Base-by-base conservation (phyloP, 2,888 invertebrate species). In the Fragum whitleyi region DNA sequence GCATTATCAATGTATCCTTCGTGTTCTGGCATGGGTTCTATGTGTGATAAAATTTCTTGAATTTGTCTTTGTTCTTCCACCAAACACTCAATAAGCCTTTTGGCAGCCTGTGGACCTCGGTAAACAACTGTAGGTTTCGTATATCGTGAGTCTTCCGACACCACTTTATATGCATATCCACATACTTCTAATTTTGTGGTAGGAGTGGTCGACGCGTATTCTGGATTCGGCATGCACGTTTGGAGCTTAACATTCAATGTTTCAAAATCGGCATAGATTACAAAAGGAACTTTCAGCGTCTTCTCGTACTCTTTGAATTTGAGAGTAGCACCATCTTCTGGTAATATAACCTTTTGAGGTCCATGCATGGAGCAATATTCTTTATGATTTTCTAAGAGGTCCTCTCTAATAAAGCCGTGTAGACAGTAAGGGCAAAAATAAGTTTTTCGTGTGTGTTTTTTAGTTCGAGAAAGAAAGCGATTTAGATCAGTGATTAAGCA, bases 401-500 rank as follows among this genome's bases (percentile, higher is more conserved):
- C n/a, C 57, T 78, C 74, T 29, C 51, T 69, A 2, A 6, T 21
- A 62, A 78, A 81, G 0, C 68, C 81, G 53, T 77, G 81, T 36
- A 77, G 29, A 42, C 77, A 77, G 29, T 70, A 77, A 29, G 59
- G 23, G n/a, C 81, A 81, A 39, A 74, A 77, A 55, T 72, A 70
- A 26, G 55, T 29, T 51, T 70, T 28, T 1, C 32, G 16, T 23
- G 53, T 28, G 53, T 68, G 57, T 14, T 19, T 62, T 19, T 77
- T 79, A 29, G 77, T 72, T 26, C 79, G 55, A 51, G 68, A 81
- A 21, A 86, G 70, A 62, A 86, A 86, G 0, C 83, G 36, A 61
- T 81, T 81, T 9, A 86, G 59, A 47, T 86, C 47, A 21, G 32
- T 81, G 32, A 83, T 86, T 26, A 86, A 71, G 70, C 80, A 78